Base-by-base conservation (phyloP, 2,797 vertebrate genomes). In the Arnoldichthys spilopterus region DNA sequence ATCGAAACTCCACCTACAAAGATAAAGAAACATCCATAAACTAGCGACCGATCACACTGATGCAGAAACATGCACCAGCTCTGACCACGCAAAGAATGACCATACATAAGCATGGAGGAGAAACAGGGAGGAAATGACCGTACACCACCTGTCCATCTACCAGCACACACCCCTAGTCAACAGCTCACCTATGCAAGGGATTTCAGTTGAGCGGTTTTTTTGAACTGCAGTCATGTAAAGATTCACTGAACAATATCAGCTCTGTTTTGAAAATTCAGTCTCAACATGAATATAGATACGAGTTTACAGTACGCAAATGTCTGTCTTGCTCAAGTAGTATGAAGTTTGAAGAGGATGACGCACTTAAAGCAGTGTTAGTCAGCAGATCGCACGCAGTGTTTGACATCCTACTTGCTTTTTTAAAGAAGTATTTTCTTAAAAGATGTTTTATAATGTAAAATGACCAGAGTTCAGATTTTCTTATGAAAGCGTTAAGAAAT, bases 381-480 rank as follows among this genome's bases (percentile, higher is more conserved):
- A 45, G 71, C 67, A 74, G 61, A 76, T 78, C 62, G 62, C 74
- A 72, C 56, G 43, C 59, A 63, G 69, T 13, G 3, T 75, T 82
- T 74, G 43, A 67, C 58, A 59, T 63, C 80, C 15, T 70, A 51
- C 34, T 71, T 69, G 64, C 74, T 77, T 84, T 84, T 75, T 45
- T 76, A 81, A 47, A 81, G 59, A 83, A 43, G 56, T 84, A 86
- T 82, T 84, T 86, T 85, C 69, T 26, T 82, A 80, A 82, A 85
- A 68, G 32, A 72, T 72, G 4, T 74, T 86, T 77, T 85, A 76
- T 78, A 73, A 78, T 74, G 77, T 81, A 77, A 62, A 54, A 72
- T 74, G 63, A 51, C 58, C 40, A 69, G 26, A 63, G 68, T 70
- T 77, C 69, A 66, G 66, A 61, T 49, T 80, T 80, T 83, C 64